These are phyloP conservation scores for Chlorops oryzae DNA, from an alignment of 1,140 invertebrate species.

Conservation along the genomic window DNA sequence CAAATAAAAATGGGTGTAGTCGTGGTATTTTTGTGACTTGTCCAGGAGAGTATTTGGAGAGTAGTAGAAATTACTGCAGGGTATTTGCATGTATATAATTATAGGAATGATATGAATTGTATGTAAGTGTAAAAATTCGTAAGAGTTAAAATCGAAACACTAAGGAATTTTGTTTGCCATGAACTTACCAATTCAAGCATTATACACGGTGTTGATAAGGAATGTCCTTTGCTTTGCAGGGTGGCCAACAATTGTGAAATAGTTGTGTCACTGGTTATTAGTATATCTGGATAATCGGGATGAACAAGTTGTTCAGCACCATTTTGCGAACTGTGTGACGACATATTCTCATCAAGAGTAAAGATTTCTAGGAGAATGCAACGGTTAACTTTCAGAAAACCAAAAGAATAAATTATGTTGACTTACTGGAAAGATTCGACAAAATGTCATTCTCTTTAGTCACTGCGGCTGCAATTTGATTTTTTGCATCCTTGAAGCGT, in stretches of 20 bases:
- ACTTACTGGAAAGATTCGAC: conserved; percentile 28
- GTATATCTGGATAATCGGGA: conserved; percentile 48
- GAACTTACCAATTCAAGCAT: conserved; percentile 43
- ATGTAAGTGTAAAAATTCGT: too few relatives aligned
- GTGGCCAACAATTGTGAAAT: conserved; percentile 58
- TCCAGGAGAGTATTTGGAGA: too few relatives aligned
- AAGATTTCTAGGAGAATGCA: conserved; percentile 23
- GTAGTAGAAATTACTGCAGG: too few relatives aligned
- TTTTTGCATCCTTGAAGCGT: conserved; percentile 69
- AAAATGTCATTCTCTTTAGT: conserved; percentile 38
- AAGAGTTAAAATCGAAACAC: too few relatives aligned
- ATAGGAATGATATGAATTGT: too few relatives aligned
- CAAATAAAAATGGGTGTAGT: too few relatives aligned
- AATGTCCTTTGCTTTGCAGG: conserved; percentile 53
- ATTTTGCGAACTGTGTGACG: conserved; percentile 10
- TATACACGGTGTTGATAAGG: conserved; percentile 55
- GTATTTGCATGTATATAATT: too few relatives aligned
- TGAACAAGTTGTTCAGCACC: conserved; percentile 40
- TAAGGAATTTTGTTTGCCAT: too few relatives aligned
- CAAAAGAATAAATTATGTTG: background rate
- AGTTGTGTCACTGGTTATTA: conserved; percentile 54
- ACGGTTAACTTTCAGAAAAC: too few relatives aligned
- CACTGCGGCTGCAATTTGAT: conserved; percentile 41
- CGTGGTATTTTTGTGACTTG: too few relatives aligned
- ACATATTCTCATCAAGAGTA: conserved; percentile 32